Evolutionary conservation across 2,888 invertebrate genomes (phyloP).

Genomic region (Invenusta paracnida): DNA sequence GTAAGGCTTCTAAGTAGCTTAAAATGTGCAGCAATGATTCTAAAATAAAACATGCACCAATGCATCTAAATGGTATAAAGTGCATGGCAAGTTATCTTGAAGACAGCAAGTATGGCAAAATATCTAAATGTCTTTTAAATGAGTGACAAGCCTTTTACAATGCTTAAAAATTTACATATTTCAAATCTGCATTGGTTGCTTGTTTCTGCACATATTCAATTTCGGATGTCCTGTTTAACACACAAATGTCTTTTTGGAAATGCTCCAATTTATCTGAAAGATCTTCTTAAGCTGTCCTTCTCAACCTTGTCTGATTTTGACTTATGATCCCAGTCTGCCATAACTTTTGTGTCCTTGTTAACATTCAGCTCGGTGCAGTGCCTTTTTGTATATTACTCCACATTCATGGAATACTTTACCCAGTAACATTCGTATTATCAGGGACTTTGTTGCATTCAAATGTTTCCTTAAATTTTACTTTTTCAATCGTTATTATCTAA

Average conservation of each 20-base stretch:
- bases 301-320: not conserved
- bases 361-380: not conserved
- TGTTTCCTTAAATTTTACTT: not conserved
- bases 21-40: no score
- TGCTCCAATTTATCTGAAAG: conserved; percentile 3
- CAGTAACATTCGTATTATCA: not conserved
- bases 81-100: no score
- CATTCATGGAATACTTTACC: conserved; percentile 8
- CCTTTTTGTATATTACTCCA: conserved; percentile 23
- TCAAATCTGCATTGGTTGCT: conserved; percentile 5
- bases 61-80: no score
- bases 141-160: no score
- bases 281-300: conserved; percentile 11
- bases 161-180: no score
- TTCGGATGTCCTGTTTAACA: not conserved
- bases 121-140: no score
- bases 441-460: conserved; percentile 3
- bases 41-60: no score
- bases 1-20: no score
- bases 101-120: no score
- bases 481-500: not conserved
- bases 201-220: not conserved
- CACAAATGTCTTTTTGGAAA: conserved; percentile 25
- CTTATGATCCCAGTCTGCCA: conserved; percentile 26
- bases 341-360: not conserved